Evolutionary conservation across 2,888 invertebrate species (phyloP).

Genomic region (Eristalinus sepulchralis): DNA sequence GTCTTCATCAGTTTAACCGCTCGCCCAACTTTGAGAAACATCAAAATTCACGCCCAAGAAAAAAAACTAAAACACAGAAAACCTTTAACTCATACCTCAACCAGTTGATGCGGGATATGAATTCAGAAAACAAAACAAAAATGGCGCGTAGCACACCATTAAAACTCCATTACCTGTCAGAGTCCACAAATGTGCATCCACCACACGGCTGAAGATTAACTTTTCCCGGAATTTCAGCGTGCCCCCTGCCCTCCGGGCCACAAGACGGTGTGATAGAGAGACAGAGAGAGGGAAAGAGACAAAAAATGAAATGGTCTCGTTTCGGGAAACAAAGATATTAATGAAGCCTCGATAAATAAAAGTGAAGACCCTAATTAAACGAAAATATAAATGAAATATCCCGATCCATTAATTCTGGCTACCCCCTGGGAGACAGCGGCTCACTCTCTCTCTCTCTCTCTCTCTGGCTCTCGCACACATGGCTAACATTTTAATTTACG

Average conservation of each 20-base stretch:
- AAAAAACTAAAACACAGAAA: not conserved
- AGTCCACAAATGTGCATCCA: constrained; percentile 4
- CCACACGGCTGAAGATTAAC: constrained; percentile 25
- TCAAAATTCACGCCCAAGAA: not conserved
- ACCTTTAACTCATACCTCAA: not conserved
- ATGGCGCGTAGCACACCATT: constrained; percentile 37
- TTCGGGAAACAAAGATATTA: constrained; percentile 69
- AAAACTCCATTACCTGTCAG: constrained; percentile 54
- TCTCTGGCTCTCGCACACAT: constrained; percentile 3
- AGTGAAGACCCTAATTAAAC: constrained; percentile 71
- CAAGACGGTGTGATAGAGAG: too few relatives aligned
- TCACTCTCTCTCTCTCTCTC: not conserved
- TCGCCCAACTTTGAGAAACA: too few relatives aligned
- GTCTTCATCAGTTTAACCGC: too few relatives aligned
- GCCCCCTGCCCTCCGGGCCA: not conserved
- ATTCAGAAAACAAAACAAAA: constrained; percentile 1
- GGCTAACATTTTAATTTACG: constrained; percentile 71
- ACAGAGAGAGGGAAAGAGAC: not conserved
- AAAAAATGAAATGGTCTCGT: constrained; percentile 4
- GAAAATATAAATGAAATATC: constrained; percentile 69
- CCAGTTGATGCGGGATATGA: not conserved
- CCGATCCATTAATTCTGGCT: constrained; percentile 63
- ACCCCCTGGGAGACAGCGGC: constrained; percentile 8
- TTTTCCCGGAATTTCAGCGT: constrained; percentile 48
- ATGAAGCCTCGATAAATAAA: constrained; percentile 69